A percentile compares a stretch with the other conserved stretches of the same genome.
Evolutionary conservation across 2,888 invertebrate species (phyloP).

Genomic region (Chrysolina americana): DNA sequence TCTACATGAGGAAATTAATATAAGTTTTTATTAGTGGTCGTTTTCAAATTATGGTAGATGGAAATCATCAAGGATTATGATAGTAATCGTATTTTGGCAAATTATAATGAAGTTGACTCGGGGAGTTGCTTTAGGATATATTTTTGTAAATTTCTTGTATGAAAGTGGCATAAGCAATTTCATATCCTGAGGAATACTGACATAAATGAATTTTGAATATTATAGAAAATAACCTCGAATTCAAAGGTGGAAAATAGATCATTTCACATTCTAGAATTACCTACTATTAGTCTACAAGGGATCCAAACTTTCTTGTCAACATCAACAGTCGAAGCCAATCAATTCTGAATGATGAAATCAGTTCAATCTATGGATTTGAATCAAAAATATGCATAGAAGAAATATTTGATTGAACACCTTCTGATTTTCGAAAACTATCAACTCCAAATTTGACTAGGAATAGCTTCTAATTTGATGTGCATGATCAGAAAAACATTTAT

Average conservation of each 20-base stretch:
- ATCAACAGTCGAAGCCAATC: no score
- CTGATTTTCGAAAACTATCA: no score
- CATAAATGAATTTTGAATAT: not conserved
- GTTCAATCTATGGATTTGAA: no score
- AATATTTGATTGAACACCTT: no score
- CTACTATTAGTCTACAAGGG: no score
- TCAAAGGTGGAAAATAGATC: not conserved
- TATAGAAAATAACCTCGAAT: not conserved
- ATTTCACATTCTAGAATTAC: no score
- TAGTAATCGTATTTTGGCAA: conserved; percentile 30
- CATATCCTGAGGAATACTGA: not conserved
- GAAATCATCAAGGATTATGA: conserved; percentile 19
- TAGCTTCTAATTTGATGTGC: no score
- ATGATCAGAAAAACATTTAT: no score
- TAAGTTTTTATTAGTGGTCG: conserved; percentile 31
- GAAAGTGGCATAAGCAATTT: not conserved
- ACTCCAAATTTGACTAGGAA: no score
- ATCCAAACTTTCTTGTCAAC: no score
- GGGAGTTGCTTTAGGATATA: not conserved
- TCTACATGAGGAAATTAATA: conserved; percentile 37
- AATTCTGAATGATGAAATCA: no score
- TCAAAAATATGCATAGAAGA: no score
- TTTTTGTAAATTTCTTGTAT: not conserved
- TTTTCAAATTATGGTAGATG: conserved; percentile 30
- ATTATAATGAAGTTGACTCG: conserved; percentile 2